Evolutionary conservation across 1,140 invertebrate species (phyloP).

Genomic region (Drosophila bocki): DNA sequence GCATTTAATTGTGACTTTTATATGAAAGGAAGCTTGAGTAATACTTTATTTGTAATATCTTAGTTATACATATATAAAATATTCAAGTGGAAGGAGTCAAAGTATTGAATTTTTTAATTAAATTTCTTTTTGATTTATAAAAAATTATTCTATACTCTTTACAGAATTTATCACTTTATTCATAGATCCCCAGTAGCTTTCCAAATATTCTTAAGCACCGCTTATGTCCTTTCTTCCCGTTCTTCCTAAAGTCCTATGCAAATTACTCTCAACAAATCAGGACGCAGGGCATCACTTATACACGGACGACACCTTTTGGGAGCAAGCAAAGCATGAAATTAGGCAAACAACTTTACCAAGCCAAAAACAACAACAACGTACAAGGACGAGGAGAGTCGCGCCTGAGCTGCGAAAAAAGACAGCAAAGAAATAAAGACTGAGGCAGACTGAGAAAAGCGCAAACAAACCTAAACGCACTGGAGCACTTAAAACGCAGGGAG

Average conservation of each 20-base stretch:
- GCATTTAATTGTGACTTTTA: conserved; percentile 68
- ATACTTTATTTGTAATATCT: not conserved
- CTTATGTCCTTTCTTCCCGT: not conserved
- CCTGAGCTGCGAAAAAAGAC: conserved; percentile 21
- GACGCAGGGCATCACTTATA: conserved; percentile 46
- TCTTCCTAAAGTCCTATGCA: not conserved
- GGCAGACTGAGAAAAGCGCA: conserved; percentile 50
- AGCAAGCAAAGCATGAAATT: conserved; percentile 80
- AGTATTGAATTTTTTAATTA: not conserved
- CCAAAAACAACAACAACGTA: conserved; percentile 20
- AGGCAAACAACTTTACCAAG: conserved; percentile 70
- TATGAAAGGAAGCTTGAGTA: not conserved
- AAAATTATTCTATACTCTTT: not conserved
- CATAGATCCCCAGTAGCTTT: not conserved
- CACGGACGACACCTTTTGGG: conserved; percentile 50
- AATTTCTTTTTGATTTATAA: not conserved
- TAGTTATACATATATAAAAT: conserved; percentile 42
- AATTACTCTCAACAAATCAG: conserved; percentile 32
- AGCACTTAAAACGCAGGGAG: conserved; percentile 52
- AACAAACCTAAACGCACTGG: conserved; percentile 62
- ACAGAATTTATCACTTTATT: not conserved
- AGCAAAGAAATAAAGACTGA: conserved; percentile 51
- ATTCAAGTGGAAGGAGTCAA: not conserved
- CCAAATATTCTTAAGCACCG: not conserved
- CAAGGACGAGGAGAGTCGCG: conserved; percentile 18